phyloP scores from a whole-genome alignment of 2,113 vertebrate genomes.

The Myotis lucifugus region DNA sequence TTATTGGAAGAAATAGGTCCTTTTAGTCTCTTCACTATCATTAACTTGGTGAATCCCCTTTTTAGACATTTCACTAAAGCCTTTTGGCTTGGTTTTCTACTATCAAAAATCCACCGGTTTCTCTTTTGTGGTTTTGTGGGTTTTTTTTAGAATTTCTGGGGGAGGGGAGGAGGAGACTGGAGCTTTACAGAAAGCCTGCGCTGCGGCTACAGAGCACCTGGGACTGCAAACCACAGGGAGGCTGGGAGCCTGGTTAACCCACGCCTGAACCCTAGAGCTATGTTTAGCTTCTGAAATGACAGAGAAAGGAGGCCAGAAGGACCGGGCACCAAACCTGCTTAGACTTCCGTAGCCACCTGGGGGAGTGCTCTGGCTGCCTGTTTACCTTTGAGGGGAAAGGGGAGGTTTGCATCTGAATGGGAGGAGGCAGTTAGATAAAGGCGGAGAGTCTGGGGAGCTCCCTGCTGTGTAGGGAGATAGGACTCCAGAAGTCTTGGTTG shows the following conservation, averaged over 20 bases:
- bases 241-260: background rate
- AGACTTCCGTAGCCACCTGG: background rate
- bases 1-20: background rate
- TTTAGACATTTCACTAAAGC: background rate
- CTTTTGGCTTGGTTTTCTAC: background rate
- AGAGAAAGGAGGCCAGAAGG: background rate
- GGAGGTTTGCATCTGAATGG: background rate
- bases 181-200: background rate
- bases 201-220: background rate
- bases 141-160: background rate
- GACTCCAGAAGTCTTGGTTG: background rate
- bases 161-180: accelerated
- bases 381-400: background rate
- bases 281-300: background rate
- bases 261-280: background rate
- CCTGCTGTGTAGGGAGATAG: background rate
- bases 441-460: background rate
- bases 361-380: background rate
- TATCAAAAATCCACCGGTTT: background rate
- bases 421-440: background rate
- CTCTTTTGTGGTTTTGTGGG: background rate
- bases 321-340: background rate
- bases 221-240: background rate
- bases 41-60: background rate
- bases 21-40: background rate